Evolutionary conservation across 1,140 invertebrate genomes (phyloP), one percentile per base, ranked within the genome.

Genomic region (Rhagoletis pomonella): DNA sequence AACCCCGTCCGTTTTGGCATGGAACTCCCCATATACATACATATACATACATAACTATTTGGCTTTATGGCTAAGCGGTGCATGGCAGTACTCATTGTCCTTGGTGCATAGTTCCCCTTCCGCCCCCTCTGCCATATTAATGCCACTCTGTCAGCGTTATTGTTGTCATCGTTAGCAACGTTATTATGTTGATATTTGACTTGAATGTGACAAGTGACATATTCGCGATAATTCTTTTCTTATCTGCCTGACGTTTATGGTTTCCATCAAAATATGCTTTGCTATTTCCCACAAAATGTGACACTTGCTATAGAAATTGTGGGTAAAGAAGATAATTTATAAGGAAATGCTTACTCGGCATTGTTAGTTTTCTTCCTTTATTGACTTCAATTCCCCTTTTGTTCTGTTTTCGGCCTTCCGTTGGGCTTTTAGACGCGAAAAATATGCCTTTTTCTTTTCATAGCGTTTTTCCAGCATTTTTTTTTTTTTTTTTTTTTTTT

Each of bases 211-310:
- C 67, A 73, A 73, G 67, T 73, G 67, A 73, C 67, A 73, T 44
- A 73, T 73, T 73, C 67, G 67, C 67, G 67, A 73, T 73, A 73
- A 73, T 73, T 73, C 67, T 73, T 47, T 73, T 44, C 42, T 42
- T 62, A 55, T 55, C 44, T 39, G 3, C 10, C 65, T 44, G 42
- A 47, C 14, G 42, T 73, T 14, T 17, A 42, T 17, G 67, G 67
- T 73, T 73, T 47, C 14, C 67, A 14, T 47, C 42, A 47, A 73
- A 47, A 73, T 17, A 6, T 17, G 67, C 39, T 47, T 29, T 3
- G 67, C n/a, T n/a, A n/a, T 4, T 39, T 73, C 44, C 44, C 42
- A 73, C 39, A 47, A 47, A 73, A 73, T 73, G 17, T 73, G 42
- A 73, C 64, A 29, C 7, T 67, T 42, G 64, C 64, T 14, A 10